Percentiles rank a stretch among this genome's conserved stretches.
Conservation (phyloP, 2,797 vertebrate species). For the Mormyrus proboscirostris region DNA sequence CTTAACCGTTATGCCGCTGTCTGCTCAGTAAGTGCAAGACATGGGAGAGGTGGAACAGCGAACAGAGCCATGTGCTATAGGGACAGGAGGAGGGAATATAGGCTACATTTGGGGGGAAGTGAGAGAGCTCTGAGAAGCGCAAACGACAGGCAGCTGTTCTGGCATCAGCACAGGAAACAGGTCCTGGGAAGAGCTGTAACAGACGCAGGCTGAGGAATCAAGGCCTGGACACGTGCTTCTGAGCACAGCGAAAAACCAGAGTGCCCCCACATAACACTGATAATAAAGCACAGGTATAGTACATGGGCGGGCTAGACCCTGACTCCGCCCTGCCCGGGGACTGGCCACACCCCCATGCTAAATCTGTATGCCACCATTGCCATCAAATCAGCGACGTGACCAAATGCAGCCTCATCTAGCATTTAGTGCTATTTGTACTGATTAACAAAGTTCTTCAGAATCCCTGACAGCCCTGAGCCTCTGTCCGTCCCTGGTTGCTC, state of each 20-base stretch:
- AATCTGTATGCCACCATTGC: neutral
- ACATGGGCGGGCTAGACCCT: neutral
- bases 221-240: neutral
- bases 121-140: neutral
- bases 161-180: neutral
- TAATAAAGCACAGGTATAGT: neutral
- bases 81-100: neutral
- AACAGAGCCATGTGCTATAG: neutral
- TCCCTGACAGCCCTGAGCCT: slow-evolving; percentile 6
- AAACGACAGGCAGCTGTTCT: neutral
- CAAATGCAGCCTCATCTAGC: neutral
- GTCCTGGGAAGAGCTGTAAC: neutral
- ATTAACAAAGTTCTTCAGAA: neutral
- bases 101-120: neutral
- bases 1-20: neutral
- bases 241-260: neutral
- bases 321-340: neutral
- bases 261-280: neutral
- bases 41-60: neutral
- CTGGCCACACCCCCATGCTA: neutral
- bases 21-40: neutral
- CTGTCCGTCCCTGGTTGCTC: neutral
- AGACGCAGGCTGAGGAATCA: neutral
- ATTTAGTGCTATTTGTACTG: neutral
- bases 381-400: neutral